Percentiles rank a stretch among this genome's conserved stretches.
Conservation (phyloP, 2,888 invertebrate species). For the Meiosimyza decipiens region DNA sequence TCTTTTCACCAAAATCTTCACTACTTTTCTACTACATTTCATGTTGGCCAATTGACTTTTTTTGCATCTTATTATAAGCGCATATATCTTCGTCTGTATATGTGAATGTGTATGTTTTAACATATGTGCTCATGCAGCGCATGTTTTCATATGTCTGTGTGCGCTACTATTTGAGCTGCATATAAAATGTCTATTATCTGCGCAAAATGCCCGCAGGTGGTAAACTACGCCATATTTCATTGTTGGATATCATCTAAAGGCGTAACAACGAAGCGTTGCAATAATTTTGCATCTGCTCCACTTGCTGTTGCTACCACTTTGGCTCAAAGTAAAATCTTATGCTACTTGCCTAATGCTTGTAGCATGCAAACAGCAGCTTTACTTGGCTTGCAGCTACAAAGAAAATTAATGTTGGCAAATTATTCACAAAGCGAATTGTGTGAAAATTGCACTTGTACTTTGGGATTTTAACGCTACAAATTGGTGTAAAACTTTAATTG, state of each 20-base stretch:
- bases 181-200: conserved; percentile 31
- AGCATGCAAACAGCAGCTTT: background rate
- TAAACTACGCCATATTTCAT: background rate
- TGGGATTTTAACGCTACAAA: no score
- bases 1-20: no score
- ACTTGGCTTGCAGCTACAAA: background rate
- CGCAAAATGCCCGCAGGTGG: conserved; percentile 19
- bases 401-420: conserved; percentile 12
- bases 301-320: background rate
- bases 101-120: background rate
- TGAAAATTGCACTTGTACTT: no score
- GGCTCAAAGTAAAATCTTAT: conserved; percentile 6
- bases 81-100: background rate
- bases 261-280: background rate
- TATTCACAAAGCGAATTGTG: background rate
- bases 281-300: background rate
- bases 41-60: conserved; percentile 13
- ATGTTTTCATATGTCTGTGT: background rate
- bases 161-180: conserved; percentile 7
- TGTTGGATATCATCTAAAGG: background rate
- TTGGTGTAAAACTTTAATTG: no score
- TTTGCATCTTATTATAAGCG: conserved; percentile 4
- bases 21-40: no score
- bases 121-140: background rate
- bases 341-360: conserved; percentile 13